A percentile compares a stretch with the other conserved stretches of the same genome.
Conservation (phyloP, 2,888 invertebrate genomes). For the Thalpophila matura region DNA sequence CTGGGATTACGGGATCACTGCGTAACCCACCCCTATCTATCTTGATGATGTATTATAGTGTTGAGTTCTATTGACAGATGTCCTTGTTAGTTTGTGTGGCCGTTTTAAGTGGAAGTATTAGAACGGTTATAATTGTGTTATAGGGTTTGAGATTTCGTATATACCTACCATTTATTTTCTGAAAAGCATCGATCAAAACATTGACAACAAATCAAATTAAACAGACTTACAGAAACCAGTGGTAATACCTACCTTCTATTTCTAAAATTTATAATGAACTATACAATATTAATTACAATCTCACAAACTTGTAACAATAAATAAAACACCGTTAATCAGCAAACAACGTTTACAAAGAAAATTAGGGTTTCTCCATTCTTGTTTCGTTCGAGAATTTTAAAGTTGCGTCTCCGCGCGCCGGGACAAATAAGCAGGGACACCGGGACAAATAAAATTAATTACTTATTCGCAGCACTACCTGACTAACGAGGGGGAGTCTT, state of each 20-base stretch:
- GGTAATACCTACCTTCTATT: not conserved
- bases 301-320: constrained; percentile 29
- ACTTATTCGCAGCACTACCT: constrained; percentile 67
- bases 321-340: constrained; percentile 51
- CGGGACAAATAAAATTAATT: constrained; percentile 66
- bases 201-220: no score
- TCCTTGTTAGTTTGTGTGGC: constrained; percentile 63
- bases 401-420: constrained; percentile 56
- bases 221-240: no score
- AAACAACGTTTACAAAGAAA: constrained; percentile 52
- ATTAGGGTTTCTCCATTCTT: constrained; percentile 58
- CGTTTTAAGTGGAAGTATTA: constrained; percentile 24
- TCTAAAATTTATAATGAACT: not conserved
- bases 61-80: constrained; percentile 79
- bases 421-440: constrained; percentile 53
- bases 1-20: constrained; percentile 73
- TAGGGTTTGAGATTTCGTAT: no score
- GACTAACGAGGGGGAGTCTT: constrained; percentile 62
- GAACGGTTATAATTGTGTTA: no score
- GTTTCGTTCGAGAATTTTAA: constrained; percentile 60
- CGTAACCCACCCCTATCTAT: constrained; percentile 72
- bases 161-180: no score
- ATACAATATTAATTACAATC: constrained; percentile 24
- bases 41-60: constrained; percentile 83
- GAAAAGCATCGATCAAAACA: no score